These are phyloP conservation scores for Lagenorhynchus albirostris DNA, from an alignment of 2,113 vertebrate species.

Conservation along the genomic window DNA sequence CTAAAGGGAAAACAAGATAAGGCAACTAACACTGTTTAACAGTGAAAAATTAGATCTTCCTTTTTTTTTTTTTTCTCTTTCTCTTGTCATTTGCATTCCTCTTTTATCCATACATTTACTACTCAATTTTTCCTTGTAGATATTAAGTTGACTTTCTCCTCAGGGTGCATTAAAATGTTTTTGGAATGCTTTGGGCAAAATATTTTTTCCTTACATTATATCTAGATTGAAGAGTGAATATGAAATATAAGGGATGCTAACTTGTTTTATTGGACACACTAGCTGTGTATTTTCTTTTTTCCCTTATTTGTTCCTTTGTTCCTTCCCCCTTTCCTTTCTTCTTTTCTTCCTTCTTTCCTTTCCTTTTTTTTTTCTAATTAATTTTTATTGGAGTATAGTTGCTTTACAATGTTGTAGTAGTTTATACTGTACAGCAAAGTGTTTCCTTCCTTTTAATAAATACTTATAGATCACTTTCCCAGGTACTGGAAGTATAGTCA, in stretches of 20 bases:
- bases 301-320: neutral
- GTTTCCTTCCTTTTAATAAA: neutral
- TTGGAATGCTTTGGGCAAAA: neutral
- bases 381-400: too few relatives aligned
- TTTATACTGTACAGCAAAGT: too few relatives aligned
- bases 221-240: neutral
- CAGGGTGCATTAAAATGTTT: neutral
- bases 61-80: neutral
- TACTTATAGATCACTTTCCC: neutral
- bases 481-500: neutral
- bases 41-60: neutral
- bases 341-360: neutral
- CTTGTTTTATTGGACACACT: neutral
- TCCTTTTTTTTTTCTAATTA: neutral
- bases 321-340: neutral
- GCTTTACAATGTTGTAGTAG: too few relatives aligned
- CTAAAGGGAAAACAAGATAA: slow-evolving; percentile 13
- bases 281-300: neutral
- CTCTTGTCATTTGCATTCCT: neutral
- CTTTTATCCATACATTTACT: neutral
- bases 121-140: neutral
- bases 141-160: neutral
- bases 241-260: neutral
- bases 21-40: neutral
- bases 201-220: neutral